Percentiles rank a stretch among this genome's conserved stretches.
These are phyloP conservation scores for Peromyscus maniculatus DNA, from an alignment of 2,113 vertebrate species.

Conservation along the genomic window DNA sequence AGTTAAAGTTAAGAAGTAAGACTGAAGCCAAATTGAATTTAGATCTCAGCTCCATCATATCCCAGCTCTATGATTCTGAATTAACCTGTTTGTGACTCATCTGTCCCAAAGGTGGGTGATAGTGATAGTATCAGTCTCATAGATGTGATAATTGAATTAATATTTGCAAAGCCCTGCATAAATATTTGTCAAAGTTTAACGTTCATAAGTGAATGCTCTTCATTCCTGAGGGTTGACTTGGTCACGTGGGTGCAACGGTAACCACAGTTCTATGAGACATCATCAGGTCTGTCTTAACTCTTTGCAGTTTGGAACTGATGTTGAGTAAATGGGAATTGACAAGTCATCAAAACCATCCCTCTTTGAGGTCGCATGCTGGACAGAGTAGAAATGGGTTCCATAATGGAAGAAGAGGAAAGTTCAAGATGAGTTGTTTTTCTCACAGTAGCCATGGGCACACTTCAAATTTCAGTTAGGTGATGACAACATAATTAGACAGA, in stretches of 20 bases:
- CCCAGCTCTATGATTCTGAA: not conserved
- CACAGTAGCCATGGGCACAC: conserved; percentile 4
- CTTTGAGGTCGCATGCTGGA: not conserved
- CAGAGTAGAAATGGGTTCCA: not conserved
- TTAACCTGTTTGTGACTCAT: not conserved
- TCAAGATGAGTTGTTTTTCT: conserved; percentile 37
- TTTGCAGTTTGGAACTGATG: not conserved
- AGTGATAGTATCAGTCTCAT: not conserved
- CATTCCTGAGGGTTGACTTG: not conserved
- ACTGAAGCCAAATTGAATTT: not conserved
- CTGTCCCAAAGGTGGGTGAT: not conserved
- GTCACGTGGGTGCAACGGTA: not conserved
- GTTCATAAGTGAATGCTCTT: not conserved
- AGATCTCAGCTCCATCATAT: not conserved
- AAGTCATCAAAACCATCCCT: not conserved
- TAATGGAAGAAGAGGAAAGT: not conserved
- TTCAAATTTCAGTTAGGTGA: conserved; percentile 54
- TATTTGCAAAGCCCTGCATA: not conserved
- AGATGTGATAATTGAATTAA: not conserved
- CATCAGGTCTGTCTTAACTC: not conserved
- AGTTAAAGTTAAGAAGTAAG: conserved; percentile 1
- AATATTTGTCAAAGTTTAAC: conserved; percentile 23
- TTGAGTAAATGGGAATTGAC: not conserved
- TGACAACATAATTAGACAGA: conserved; percentile 52
- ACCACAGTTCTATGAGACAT: not conserved